Percentiles rank a stretch among this genome's conserved stretches.
These are phyloP conservation scores for Aphaenogaster rudis DNA, from an alignment of 1,140 invertebrate genomes.

Conservation along the genomic window DNA sequence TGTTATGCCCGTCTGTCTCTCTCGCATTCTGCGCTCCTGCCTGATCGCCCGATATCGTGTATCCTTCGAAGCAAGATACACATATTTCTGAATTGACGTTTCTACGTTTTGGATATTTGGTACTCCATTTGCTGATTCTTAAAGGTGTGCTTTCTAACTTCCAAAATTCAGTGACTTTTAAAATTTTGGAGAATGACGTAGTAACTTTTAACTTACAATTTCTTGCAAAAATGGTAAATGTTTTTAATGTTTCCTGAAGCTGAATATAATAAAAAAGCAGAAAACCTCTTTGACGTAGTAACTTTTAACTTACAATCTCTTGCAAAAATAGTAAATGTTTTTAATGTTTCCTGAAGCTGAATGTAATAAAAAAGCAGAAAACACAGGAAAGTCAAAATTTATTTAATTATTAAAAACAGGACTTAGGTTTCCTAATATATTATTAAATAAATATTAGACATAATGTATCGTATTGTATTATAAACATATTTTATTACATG, in stretches of 20 bases:
- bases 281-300: background rate
- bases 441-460: background rate
- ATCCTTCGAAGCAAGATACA: background rate
- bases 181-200: background rate
- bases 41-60: slow-evolving; percentile 26
- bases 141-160: background rate
- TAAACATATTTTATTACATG: background rate
- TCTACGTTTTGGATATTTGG: background rate
- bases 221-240: background rate
- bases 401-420: background rate
- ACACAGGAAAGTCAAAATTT: background rate
- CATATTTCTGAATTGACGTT: background rate
- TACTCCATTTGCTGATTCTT: background rate
- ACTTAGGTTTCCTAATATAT: background rate
- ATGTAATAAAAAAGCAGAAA: background rate
- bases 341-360: background rate
- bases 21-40: background rate
- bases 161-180: background rate
- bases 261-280: background rate
- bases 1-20: slow-evolving; percentile 1
- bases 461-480: no score
- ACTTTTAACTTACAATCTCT: background rate
- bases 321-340: background rate
- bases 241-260: background rate
- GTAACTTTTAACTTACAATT: background rate